Conservation (phyloP, 2,888 invertebrate genomes). For the Barypeithes pellucidus region DNA sequence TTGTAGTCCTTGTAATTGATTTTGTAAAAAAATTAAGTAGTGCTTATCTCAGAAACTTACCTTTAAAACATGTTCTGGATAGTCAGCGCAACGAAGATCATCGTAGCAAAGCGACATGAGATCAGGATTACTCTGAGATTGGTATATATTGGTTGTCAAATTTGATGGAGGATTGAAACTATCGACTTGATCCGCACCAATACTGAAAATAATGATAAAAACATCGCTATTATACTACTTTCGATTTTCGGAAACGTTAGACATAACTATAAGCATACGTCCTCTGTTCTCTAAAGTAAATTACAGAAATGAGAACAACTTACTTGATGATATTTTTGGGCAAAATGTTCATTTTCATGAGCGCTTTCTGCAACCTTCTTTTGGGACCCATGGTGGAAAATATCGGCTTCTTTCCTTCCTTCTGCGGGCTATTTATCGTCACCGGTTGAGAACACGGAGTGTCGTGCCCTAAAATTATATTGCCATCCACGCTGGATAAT, state of each 20-base stretch:
- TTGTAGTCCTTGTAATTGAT: too few relatives aligned
- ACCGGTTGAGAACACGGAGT: conserved; percentile 73
- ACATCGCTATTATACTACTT: background rate
- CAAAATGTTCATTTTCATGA: conserved; percentile 92
- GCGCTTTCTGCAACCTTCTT: conserved; percentile 86
- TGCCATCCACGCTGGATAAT: conserved; percentile 84
- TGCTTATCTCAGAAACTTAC: conserved; percentile 59
- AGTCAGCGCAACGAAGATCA: conserved; percentile 85
- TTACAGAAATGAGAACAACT: conserved; percentile 56
- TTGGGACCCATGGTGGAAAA: conserved; percentile 94
- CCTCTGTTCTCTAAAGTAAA: background rate
- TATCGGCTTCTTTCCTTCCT: conserved; percentile 75
- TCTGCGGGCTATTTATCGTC: conserved; percentile 78
- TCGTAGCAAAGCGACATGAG: conserved; percentile 88
- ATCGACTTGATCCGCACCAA: conserved; percentile 76
- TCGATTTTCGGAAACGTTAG: background rate
- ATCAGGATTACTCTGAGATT: conserved; percentile 93
- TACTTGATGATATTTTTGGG: conserved; percentile 84
- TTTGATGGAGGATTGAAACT: conserved; percentile 72
- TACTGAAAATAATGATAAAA: conserved; percentile 58
- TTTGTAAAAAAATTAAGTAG: too few relatives aligned
- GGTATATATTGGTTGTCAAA: conserved; percentile 81
- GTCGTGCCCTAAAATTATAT: conserved; percentile 64
- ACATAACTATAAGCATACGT: too few relatives aligned
- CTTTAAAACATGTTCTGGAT: conserved; percentile 97